Evolutionary conservation across 1,140 invertebrate species (phyloP), one percentile per base, ranked within the genome.

Genomic region (Calliphora vicina): DNA sequence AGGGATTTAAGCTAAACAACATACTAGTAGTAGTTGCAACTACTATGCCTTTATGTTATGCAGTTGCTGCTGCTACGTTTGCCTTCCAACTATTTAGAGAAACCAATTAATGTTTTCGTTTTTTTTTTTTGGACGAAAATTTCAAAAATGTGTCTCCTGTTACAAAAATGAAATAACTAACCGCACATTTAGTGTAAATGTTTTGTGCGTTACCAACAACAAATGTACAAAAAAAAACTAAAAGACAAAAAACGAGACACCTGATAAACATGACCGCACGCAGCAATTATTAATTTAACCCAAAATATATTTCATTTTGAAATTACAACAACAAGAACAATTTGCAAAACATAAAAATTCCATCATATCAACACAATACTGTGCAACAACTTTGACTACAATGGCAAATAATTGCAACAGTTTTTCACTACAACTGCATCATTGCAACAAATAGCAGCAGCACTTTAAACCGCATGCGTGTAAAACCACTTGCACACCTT

Each of bases 331-430:
- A 74, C 4, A 25, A 78, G 1, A 26, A 15, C 74, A 43, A 76
- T 35, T 35, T 35, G n/a, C 61, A 67, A 67, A n/a, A n/a, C n/a
- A 67, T 67, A 23, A 43, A 76, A 78, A 78, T 78, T 78, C 74
- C 74, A 78, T 42, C 74, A 78, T 78, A 78, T 78, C 74, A 78
- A 78, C 74, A 78, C 29, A 78, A 78, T 20, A 78, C 74, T n/a
- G 23, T 20, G 25, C 35, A 35, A 57, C 35, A 35, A 25, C 9
- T 10, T 67, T n/a, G 61, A 67, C 10, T 67, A 67, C 74, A 78
- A 78, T 42, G 35, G 74, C 74, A 78, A 78, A 78, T 78, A 78
- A 43, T 78, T 78, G 74, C 74, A 78, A 78, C 35, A 43, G 35
- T 78, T 43, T 78, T 78, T 42, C 35, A 78, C 74, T 23, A 9